A percentile compares a stretch with the other conserved stretches of the same genome.
Conservation (phyloP, 2,113 vertebrate species). For the Embiotoca jacksoni region DNA sequence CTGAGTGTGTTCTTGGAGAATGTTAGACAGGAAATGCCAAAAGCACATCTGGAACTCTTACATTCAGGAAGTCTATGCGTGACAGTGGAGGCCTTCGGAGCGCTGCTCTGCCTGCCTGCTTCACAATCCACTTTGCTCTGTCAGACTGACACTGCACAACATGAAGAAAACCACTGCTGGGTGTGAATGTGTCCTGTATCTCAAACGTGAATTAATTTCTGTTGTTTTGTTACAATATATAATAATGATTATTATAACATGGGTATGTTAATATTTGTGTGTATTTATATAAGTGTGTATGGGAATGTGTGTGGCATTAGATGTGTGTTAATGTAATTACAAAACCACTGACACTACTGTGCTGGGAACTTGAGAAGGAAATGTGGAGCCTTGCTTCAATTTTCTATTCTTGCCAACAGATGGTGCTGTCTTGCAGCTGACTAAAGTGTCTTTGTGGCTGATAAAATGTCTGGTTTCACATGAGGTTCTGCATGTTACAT, state of each 20-base stretch:
- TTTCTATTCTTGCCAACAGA: constrained; percentile 59
- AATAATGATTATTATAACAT: constrained; percentile 4
- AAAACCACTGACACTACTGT: neutral
- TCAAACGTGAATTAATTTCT: neutral
- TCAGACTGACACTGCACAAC: constrained; percentile 42
- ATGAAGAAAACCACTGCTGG: constrained; percentile 22
- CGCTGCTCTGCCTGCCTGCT: constrained; percentile 52
- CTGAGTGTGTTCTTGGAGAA: constrained; percentile 81
- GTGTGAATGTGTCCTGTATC: constrained; percentile 11
- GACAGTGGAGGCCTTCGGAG: constrained; percentile 75
- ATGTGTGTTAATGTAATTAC: neutral
- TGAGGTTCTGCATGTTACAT: constrained; percentile 25
- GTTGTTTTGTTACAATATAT: constrained; percentile 11
- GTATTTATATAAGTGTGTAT: neutral
- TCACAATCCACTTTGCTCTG: constrained; percentile 45
- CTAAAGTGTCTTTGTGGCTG: constrained; percentile 40
- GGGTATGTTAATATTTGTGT: neutral
- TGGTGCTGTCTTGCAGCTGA: constrained; percentile 65
- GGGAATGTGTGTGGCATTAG: neutral
- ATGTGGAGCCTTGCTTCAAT: constrained; percentile 13
- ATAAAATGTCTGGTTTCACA: constrained; percentile 37
- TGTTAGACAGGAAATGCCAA: constrained; percentile 83
- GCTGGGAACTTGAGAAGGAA: neutral
- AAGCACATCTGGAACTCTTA: constrained; percentile 85
- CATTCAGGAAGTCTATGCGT: constrained; percentile 81